Evolutionary conservation across 2,888 invertebrate genomes (phyloP).

Genomic region (Hirtodrosophila alboralis): DNA sequence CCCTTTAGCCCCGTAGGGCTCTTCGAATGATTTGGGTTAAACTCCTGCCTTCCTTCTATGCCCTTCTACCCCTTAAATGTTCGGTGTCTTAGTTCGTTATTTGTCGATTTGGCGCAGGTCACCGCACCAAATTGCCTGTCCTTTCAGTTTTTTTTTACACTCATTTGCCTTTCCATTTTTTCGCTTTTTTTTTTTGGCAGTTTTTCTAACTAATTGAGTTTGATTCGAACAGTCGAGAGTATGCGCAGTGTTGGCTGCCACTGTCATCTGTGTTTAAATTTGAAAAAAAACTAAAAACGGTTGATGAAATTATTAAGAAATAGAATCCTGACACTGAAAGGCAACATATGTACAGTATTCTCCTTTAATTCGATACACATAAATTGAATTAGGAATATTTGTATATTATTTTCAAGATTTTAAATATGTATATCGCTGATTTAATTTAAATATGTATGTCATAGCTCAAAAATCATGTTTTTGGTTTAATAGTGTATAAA

Average conservation of each 20-base stretch:
- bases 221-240: slow-evolving; percentile 32
- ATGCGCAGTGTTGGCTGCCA: slow-evolving; percentile 23
- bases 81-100: slow-evolving; percentile 46
- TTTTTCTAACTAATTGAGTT: slow-evolving; percentile 64
- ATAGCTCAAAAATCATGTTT: too few species aligned
- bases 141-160: background rate
- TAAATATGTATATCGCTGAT: too few species aligned
- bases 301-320: slow-evolving; percentile 15
- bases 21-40: slow-evolving; percentile 52
- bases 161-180: slow-evolving; percentile 8
- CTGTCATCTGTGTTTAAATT: slow-evolving; percentile 51
- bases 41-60: background rate
- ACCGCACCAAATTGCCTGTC: slow-evolving; percentile 29
- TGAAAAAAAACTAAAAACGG: too few species aligned
- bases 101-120: slow-evolving; percentile 59
- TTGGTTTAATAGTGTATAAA: too few species aligned
- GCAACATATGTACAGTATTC: too few species aligned
- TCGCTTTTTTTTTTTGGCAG: slow-evolving; percentile 13
- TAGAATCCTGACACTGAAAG: too few species aligned
- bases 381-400: too few species aligned
- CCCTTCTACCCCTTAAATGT: background rate
- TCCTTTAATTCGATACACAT: too few species aligned
- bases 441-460: too few species aligned
- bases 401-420: too few species aligned
- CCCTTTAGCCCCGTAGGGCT: slow-evolving; percentile 16